phyloP scores from a whole-genome alignment of 1,140 invertebrate species.

The Ceratitis capitata region DNA sequence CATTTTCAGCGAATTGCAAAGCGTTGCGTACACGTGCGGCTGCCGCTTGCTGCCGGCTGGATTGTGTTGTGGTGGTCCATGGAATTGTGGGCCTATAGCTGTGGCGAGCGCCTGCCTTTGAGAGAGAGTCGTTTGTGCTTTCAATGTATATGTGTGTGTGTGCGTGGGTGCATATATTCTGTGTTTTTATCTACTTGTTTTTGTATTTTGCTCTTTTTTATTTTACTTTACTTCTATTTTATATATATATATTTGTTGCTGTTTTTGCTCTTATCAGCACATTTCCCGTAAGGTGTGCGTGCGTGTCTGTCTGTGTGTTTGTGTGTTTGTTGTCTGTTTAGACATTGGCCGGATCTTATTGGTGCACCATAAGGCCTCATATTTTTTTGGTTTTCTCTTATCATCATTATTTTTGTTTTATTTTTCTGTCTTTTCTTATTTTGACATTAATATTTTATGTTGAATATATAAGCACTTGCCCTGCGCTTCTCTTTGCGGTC shows the following conservation, averaged over 20 bases:
- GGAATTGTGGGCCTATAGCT: not conserved
- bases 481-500: not conserved
- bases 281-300: too few relatives aligned
- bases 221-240: too few relatives aligned
- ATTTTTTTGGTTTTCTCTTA: not conserved
- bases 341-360: constrained; percentile 12
- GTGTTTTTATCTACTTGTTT: not conserved
- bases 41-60: not conserved
- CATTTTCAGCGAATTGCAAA: constrained; percentile 35
- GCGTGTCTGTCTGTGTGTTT: not conserved
- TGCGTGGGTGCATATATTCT: not conserved
- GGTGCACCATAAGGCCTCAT: not conserved
- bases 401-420: not conserved
- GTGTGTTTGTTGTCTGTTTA: not conserved
- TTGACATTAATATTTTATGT: not conserved
- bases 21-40: constrained; percentile 38
- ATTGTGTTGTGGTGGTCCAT: not conserved
- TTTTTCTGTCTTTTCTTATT: not conserved
- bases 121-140: not conserved
- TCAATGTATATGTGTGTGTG: not conserved
- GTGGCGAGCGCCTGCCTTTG: not conserved
- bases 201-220: not conserved
- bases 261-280: not conserved
- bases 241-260: not conserved
- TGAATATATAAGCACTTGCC: constrained; percentile 8